phyloP scores from a whole-genome alignment of 2,888 invertebrate genomes.

The Disparrhopalites patrizii region DNA sequence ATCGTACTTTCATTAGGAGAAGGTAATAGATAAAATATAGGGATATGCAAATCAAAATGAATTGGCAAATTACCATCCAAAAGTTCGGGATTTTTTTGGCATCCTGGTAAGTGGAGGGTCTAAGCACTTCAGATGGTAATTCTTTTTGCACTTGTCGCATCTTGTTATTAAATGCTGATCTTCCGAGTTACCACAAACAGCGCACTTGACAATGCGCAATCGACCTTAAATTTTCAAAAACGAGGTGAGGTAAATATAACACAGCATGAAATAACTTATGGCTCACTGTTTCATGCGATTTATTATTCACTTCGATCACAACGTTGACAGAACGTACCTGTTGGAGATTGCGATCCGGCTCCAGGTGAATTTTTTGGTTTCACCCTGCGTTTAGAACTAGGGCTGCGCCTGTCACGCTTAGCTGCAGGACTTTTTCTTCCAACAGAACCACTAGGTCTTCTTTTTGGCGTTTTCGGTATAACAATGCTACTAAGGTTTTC shows the following conservation, averaged over 20 bases:
- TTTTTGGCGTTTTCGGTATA: background rate
- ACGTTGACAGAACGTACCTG: slow-evolving; percentile 13
- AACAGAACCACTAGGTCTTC: slow-evolving; percentile 12
- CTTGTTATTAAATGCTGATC: slow-evolving; percentile 92
- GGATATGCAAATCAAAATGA: background rate
- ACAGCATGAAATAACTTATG: background rate
- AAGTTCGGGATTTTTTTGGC: slow-evolving; percentile 92
- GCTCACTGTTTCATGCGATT: background rate
- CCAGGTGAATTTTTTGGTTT: slow-evolving; percentile 8
- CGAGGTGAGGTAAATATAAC: background rate
- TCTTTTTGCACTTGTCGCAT: slow-evolving; percentile 88
- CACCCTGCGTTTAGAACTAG: slow-evolving; percentile 24
- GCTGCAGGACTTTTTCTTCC: slow-evolving; percentile 19
- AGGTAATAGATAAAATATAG: background rate
- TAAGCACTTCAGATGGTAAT: slow-evolving; percentile 90
- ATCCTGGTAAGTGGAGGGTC: slow-evolving; percentile 89
- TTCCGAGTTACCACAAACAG: slow-evolving; percentile 76
- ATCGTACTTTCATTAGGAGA: background rate
- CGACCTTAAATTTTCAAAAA: slow-evolving; percentile 38
- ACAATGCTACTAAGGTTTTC: slow-evolving; percentile 26
- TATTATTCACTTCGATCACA: slow-evolving; percentile 22
- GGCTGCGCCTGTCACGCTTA: slow-evolving; percentile 29
- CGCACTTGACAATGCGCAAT: slow-evolving; percentile 65
- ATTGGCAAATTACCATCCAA: slow-evolving; percentile 69
- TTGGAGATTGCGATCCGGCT: slow-evolving; percentile 28